phyloP scores from a whole-genome alignment of 2,113 vertebrate genomes.

The Calidris pygmaea region DNA sequence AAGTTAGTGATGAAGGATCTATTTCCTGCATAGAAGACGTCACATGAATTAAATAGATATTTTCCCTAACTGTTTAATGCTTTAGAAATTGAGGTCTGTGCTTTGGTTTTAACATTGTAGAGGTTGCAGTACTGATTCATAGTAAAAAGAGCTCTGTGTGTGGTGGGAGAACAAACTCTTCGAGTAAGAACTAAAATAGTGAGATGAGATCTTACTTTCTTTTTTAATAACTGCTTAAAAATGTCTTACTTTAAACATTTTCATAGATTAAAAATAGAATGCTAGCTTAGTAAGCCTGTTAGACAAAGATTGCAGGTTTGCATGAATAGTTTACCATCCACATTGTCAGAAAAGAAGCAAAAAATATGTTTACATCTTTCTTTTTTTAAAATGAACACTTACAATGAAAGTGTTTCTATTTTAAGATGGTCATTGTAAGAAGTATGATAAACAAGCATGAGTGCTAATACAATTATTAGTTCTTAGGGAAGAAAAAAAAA shows the following conservation, averaged over 20 bases:
- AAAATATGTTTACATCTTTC: not conserved
- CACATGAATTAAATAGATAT: not conserved
- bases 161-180: not conserved
- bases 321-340: not conserved
- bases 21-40: not conserved
- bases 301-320: not conserved
- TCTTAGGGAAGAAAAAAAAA: not conserved
- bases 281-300: not conserved
- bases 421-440: not conserved
- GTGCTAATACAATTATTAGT: not conserved
- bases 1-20: not conserved
- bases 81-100: not conserved
- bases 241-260: not conserved
- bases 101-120: not conserved
- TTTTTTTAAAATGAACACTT: not conserved
- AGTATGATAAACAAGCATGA: not conserved
- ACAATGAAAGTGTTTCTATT: not conserved
- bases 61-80: not conserved
- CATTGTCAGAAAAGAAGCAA: not conserved
- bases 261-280: not conserved
- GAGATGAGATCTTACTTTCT: not conserved
- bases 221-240: not conserved
- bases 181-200: not conserved
- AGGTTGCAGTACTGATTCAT: not conserved
- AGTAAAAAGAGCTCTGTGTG: rapidly evolving